Conservation (phyloP, 1,140 invertebrate species). For the Zaprionus kolodkinae region DNA sequence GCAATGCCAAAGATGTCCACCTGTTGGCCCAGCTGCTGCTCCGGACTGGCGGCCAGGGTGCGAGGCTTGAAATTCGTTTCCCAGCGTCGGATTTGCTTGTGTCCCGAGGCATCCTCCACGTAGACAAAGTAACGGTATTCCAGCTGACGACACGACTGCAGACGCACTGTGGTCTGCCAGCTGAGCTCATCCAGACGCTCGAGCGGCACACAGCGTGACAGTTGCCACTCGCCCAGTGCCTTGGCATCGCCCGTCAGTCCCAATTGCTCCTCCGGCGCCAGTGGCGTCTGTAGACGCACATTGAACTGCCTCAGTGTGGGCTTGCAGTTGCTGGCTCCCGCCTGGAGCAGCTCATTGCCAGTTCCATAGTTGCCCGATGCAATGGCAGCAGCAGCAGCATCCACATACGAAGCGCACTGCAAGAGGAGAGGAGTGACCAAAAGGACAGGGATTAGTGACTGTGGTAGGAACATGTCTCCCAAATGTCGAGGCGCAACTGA, state of each 20-base stretch:
- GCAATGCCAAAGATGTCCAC: slow-evolving; percentile 85
- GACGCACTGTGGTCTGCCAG: slow-evolving; percentile 83
- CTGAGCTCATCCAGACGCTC: slow-evolving; percentile 67
- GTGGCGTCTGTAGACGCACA: slow-evolving; percentile 53
- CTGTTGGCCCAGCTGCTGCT: slow-evolving; percentile 52
- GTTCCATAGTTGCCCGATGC: slow-evolving; percentile 37
- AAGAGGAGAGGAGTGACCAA: slow-evolving; percentile 41
- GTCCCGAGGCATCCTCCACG: slow-evolving; percentile 63
- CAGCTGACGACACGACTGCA: slow-evolving; percentile 86
- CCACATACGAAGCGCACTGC: slow-evolving; percentile 71
- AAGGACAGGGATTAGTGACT: slow-evolving; percentile 58
- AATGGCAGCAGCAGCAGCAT: slow-evolving; percentile 54
- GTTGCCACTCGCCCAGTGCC: slow-evolving; percentile 84
- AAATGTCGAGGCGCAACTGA: slow-evolving; percentile 45
- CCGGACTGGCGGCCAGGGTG: slow-evolving; percentile 40
- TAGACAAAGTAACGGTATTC: slow-evolving; percentile 90
- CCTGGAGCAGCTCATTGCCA: slow-evolving; percentile 56
- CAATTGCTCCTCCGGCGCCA: slow-evolving; percentile 81
- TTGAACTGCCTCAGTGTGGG: slow-evolving; percentile 64
- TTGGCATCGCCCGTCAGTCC: slow-evolving; percentile 84
- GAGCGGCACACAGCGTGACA: slow-evolving; percentile 83
- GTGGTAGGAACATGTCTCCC: slow-evolving; percentile 30
- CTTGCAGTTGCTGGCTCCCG: slow-evolving; percentile 48
- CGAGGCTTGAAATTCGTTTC: slow-evolving; percentile 90
- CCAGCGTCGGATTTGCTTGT: slow-evolving; percentile 88